Percentiles rank a stretch among this genome's conserved stretches.
Conservation (phyloP, 2,797 vertebrate genomes). For the Argyrosomus regius region DNA sequence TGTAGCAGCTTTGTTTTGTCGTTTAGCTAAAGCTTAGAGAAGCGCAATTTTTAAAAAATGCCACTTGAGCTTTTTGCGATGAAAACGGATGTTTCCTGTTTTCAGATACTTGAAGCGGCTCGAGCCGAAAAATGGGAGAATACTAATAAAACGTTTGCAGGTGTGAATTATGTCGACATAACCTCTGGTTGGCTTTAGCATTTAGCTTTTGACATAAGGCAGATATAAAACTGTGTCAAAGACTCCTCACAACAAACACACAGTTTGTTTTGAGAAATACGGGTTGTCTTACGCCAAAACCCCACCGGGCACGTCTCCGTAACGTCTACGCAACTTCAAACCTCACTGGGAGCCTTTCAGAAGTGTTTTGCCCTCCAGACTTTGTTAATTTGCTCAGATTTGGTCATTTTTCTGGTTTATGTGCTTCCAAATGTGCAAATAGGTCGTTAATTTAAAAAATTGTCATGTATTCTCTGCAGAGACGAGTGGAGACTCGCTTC, state of each 20-base stretch:
- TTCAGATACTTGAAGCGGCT: slow-evolving; percentile 54
- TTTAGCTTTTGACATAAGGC: slow-evolving; percentile 17
- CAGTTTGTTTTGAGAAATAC: slow-evolving; percentile 22
- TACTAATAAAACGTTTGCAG: neutral
- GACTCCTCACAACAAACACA: slow-evolving; percentile 22
- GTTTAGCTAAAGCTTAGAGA: slow-evolving; percentile 8
- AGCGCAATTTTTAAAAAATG: slow-evolving; percentile 5
- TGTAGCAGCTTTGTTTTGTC: slow-evolving; percentile 13
- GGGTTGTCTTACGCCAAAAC: neutral
- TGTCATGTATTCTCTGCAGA: no score
- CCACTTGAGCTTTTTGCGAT: slow-evolving; percentile 36
- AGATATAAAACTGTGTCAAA: slow-evolving; percentile 27
- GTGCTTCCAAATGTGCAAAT: no score
- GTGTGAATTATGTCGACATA: slow-evolving; percentile 9
- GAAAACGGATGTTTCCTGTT: slow-evolving; percentile 52
- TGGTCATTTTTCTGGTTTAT: no score
- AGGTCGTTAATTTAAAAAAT: no score
- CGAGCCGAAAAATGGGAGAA: slow-evolving; percentile 8
- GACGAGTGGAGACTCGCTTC: no score
- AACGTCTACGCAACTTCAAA: no score
- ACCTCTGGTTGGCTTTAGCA: slow-evolving; percentile 11
- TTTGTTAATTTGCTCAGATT: no score
- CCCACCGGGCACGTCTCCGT: no score
- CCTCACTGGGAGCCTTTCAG: no score
- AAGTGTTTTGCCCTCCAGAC: no score